Base-by-base conservation (phyloP, 2,888 invertebrate species). In the Heliconius charithonia region DNA sequence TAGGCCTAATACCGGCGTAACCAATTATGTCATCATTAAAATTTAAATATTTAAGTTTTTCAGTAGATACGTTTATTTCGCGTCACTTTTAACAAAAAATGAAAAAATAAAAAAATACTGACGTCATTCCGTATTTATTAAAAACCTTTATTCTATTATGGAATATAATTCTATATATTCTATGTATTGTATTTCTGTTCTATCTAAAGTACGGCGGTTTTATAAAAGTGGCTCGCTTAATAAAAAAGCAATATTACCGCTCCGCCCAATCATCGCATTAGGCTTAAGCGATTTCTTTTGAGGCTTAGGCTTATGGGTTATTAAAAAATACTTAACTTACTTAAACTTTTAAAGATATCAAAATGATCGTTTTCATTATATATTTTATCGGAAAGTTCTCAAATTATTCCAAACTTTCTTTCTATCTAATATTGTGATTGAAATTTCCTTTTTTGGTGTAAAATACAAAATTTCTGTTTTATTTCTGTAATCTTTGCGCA, bases 211-310 rank as follows among this genome's bases (percentile, higher is more conserved):
- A 59, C 4, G 59, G n/a, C 59, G 59, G 32, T 59, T 59, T 25
- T 16, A 72, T 37, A 72, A 72, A 29, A 72, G 29, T 59, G 32
- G 13, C 32, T 72, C n/a, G 59, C n/a, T 59, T 59, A 72, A 72
- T 56, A 72, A 32, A 37, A 59, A 72, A 59, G 59, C 56, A 59
- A 37, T 56, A 72, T 72, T 72, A 56, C 37, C 65, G 22, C 16
- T 56, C 29, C 25, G 12, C 59, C 67, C 67, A 77, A 77, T 77
- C 77, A 71, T 71, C 37, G 72, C 72, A 72, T 72, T 59, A 59
- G 72, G 72, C 72, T 72, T 72, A 72, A 72, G 56, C 72, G 72
- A 72, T 72, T n/a, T 72, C 56, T 72, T 29, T 59, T n/a, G 32
- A 72, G 59, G 59, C 59, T 72, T 72, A 59, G n/a, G 72, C n/a